phyloP scores from a whole-genome alignment of 2,888 invertebrate species.

The Diaperis boleti region DNA sequence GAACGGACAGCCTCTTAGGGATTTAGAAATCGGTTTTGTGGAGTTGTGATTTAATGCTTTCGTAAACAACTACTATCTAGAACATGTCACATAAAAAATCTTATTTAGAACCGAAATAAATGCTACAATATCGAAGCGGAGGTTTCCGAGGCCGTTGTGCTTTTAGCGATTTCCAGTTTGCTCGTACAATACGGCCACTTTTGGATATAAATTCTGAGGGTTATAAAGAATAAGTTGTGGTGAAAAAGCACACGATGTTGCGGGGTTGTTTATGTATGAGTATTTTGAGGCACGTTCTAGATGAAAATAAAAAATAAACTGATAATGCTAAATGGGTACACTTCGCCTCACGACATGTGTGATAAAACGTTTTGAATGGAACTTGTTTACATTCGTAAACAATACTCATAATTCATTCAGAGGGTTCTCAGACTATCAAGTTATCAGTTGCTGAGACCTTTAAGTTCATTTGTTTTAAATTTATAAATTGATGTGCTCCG shows the following conservation, averaged over 20 bases:
- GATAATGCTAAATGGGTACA: no score
- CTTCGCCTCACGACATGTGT: neutral
- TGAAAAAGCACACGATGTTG: conserved; percentile 8
- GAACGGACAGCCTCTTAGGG: conserved; percentile 56
- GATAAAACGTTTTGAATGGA: no score
- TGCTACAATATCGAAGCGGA: conserved; percentile 22
- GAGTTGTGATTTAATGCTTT: conserved; percentile 47
- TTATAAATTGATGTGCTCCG: no score
- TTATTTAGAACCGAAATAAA: conserved; percentile 39
- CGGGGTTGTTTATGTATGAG: conserved; percentile 6
- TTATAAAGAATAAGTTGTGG: neutral
- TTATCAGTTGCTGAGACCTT: no score
- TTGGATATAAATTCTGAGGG: conserved; percentile 2
- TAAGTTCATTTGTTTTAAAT: no score
- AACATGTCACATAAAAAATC: conserved; percentile 44
- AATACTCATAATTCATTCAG: no score
- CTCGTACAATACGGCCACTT: conserved; percentile 2
- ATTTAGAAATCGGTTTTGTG: conserved; percentile 42
- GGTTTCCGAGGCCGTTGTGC: conserved; percentile 1
- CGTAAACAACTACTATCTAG: conserved; percentile 45
- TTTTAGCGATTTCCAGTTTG: conserved; percentile 10
- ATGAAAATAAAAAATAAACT: neutral
- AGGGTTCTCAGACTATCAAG: no score
- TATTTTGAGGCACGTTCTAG: conserved; percentile 5
- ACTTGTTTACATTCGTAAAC: no score